Percentiles rank a stretch among this genome's conserved stretches.
phyloP scores from a whole-genome alignment of 2,888 invertebrate genomes.

The Blastobasis adustella region DNA sequence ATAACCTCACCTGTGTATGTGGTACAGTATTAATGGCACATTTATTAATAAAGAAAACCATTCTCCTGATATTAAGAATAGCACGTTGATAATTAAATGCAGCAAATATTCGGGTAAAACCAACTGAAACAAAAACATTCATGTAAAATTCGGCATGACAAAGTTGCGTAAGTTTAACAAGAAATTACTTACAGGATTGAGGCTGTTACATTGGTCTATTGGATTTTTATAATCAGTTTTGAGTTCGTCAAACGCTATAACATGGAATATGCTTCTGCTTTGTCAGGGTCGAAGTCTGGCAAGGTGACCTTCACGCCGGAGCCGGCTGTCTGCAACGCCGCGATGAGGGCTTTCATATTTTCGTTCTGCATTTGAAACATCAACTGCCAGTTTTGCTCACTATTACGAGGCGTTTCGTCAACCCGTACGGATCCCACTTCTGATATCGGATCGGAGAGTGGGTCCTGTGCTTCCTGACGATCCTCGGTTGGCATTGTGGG shows the following conservation, averaged over 20 bases:
- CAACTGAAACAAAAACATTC: constrained; percentile 78
- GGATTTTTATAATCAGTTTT: constrained; percentile 99
- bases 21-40: constrained; percentile 95
- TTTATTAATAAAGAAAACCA: constrained; percentile 92
- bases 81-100: constrained; percentile 91
- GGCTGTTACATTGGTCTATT: constrained; percentile 97
- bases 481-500: too few species aligned
- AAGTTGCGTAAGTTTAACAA: too few species aligned
- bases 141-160: constrained; percentile 9
- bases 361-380: too few species aligned
- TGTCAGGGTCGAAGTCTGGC: too few species aligned
- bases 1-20: constrained; percentile 88
- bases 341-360: too few species aligned
- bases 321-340: too few species aligned
- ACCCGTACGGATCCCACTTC: too few species aligned
- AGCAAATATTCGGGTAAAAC: constrained; percentile 97
- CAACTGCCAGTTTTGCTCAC: too few species aligned
- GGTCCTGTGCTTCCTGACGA: too few species aligned
- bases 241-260: constrained; percentile 99
- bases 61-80: constrained; percentile 94
- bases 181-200: constrained; percentile 91
- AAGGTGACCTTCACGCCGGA: too few species aligned
- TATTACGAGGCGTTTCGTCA: too few species aligned
- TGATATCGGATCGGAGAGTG: too few species aligned
- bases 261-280: constrained; percentile 99